phyloP scores from a whole-genome alignment of 1,140 invertebrate genomes.

The Pseudomyrmex pallidus region DNA sequence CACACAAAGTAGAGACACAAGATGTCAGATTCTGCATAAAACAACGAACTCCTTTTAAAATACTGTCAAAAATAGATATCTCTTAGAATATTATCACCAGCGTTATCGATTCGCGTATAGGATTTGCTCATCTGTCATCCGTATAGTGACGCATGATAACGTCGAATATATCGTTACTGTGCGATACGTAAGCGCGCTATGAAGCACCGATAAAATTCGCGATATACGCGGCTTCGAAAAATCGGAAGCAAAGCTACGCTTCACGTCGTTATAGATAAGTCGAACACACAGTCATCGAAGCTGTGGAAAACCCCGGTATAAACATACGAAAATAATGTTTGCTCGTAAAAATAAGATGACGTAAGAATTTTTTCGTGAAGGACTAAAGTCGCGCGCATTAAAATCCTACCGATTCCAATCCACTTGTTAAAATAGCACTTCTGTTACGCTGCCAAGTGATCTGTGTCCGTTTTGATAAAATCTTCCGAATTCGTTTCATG shows the following conservation, averaged over 20 bases:
- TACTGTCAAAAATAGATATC: too few relatives aligned
- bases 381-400: neutral
- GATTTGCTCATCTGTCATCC: slow-evolving; percentile 41
- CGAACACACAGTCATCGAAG: neutral
- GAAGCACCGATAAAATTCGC: neutral
- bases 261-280: neutral
- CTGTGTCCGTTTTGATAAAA: slow-evolving; percentile 10
- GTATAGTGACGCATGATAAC: slow-evolving; percentile 6
- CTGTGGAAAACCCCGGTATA: neutral
- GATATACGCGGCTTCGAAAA: neutral
- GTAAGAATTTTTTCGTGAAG: slow-evolving; percentile 1
- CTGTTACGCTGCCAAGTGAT: neutral
- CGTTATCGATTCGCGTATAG: slow-evolving; percentile 8
- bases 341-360: neutral
- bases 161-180: neutral
- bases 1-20: too few relatives aligned
- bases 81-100: neutral
- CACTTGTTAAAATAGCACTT: neutral
- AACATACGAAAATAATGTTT: slow-evolving; percentile 33
- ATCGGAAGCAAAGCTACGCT: neutral
- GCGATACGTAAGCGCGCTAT: neutral
- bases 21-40: too few relatives aligned
- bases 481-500: neutral
- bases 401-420: neutral
- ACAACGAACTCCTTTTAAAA: too few relatives aligned